Evolutionary conservation across 2,113 vertebrate species (phyloP), one percentile per base, ranked within the genome.

Genomic region (Electrona antarctica): DNA sequence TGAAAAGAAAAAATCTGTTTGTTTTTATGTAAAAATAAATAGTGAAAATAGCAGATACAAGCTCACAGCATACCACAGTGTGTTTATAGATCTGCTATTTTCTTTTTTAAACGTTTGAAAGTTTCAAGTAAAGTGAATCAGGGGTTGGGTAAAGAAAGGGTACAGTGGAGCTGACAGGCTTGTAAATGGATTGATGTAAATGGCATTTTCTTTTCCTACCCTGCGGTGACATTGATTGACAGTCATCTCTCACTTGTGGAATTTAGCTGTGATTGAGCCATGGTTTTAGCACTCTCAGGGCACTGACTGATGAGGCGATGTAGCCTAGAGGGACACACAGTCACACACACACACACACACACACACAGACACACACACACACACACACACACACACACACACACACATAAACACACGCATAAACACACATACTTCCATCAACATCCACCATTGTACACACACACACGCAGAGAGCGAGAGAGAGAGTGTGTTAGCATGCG

Each of bases 191-290:
- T 49, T 3, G 57, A 77, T 68, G 15, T 54, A 71, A 75, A 76
- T 63, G 7, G 41, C 65, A 77, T 65, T 73, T 69, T 56, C 8
- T 52, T 48, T 41, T 77, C 67, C 74, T 71, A 69, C 73, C 72
- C 50, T 69, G 33, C 60, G 11, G 28, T 73, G 80, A 77, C 75
- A 72, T 46, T 92, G 86, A 90, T 73, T 83, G 89, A 82, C 88
- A 88, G 77, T 73, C 70, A 64, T 78, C 58, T 80, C 78, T 78
- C 55, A 48, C 66, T 74, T 51, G 48, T 76, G 60, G 51, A 28
- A 8, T 8, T 61, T 67, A 60, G 73, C 64, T 10, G 7, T 71
- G 81, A 87, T 67, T 81, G 63, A 85, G 78, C 77, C 65, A 46
- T 79, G 75, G 82, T 81, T 70, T 77, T 79, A 81, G 54, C 77